Conservation (phyloP, 2,888 invertebrate species). For the Psylliodes chrysocephalus region DNA sequence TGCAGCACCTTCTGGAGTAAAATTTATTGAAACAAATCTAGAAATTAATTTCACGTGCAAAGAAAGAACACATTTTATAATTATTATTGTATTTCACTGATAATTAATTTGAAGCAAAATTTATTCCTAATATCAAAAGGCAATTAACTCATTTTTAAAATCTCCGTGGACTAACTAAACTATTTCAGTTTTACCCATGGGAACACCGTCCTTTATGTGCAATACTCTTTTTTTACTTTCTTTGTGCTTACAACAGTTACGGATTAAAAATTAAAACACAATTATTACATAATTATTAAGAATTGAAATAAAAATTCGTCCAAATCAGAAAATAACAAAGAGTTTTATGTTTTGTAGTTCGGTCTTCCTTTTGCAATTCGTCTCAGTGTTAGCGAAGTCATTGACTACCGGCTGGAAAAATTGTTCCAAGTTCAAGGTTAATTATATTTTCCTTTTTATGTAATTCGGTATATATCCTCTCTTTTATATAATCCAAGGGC, state of each 20-base stretch:
- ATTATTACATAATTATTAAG: not conserved
- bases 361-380: not conserved
- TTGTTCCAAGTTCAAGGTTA: conserved; percentile 9
- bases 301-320: not conserved
- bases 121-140: no score
- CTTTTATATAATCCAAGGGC: not conserved
- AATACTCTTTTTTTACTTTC: not conserved
- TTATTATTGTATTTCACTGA: no score
- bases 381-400: not conserved
- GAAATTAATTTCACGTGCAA: no score
- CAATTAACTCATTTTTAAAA: no score
- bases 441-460: not conserved
- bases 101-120: no score
- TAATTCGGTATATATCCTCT: not conserved
- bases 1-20: no score
- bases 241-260: not conserved
- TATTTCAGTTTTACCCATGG: no score
- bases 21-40: no score
- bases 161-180: no score
- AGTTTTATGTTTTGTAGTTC: no score
- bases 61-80: no score
- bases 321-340: not conserved
- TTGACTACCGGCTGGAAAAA: not conserved
- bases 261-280: not conserved
- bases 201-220: not conserved